Conservation (phyloP, 2,888 invertebrate species). For the Uloborus plumipes region DNA sequence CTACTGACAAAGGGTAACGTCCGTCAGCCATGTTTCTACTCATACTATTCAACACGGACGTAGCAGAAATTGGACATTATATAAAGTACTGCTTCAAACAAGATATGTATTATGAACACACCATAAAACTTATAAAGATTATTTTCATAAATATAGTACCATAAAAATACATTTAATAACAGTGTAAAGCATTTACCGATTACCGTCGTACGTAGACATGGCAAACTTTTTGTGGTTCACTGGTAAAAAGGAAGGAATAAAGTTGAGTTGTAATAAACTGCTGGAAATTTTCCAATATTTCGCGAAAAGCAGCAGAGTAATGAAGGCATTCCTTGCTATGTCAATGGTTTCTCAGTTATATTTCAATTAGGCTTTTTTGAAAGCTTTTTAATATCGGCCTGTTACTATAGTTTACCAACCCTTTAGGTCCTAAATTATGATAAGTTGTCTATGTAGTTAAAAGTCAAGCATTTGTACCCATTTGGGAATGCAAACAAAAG, state of each 20-base stretch:
- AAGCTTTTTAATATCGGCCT: too few species aligned
- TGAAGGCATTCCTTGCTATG: too few species aligned
- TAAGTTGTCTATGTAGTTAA: too few species aligned
- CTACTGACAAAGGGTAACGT: constrained; percentile 48
- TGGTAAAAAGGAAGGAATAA: constrained; percentile 30
- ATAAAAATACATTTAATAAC: constrained; percentile 11
- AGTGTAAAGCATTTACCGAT: constrained; percentile 22
- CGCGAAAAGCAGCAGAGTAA: too few species aligned
- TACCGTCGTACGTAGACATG: constrained; percentile 41
- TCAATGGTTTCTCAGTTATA: too few species aligned
- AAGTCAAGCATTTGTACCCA: too few species aligned
- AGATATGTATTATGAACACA: too few species aligned
- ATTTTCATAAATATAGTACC: background rate
- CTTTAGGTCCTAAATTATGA: too few species aligned
- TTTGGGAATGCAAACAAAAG: too few species aligned
- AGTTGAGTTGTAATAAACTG: constrained; percentile 37
- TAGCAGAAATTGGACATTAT: background rate
- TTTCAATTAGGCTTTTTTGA: too few species aligned
- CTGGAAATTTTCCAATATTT: background rate
- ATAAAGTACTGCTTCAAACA: too few species aligned
- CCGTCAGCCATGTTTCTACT: constrained; percentile 48
- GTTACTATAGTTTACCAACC: too few species aligned
- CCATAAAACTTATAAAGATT: background rate
- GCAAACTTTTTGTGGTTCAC: constrained; percentile 1
- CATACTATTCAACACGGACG: background rate